Conservation (phyloP, 2,888 invertebrate genomes). For the Orchestes rusci region DNA sequence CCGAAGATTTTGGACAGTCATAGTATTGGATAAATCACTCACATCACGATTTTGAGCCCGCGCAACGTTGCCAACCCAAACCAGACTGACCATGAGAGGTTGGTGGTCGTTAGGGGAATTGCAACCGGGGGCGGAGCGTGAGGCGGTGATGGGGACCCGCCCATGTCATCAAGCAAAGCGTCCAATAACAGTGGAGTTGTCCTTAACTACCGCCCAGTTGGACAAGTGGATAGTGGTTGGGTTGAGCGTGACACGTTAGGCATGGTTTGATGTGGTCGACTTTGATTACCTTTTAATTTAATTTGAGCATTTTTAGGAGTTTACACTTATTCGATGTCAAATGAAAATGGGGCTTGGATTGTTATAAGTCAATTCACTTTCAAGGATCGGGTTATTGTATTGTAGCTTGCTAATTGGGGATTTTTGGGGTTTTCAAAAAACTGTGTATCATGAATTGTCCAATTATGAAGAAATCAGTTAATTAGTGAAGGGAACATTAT, state of each 20-base stretch:
- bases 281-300: constrained; percentile 36
- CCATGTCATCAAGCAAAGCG: constrained; percentile 31
- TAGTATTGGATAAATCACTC: too few relatives aligned
- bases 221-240: constrained; percentile 21
- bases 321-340: constrained; percentile 43
- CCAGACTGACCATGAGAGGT: constrained; percentile 37
- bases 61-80: constrained; percentile 31
- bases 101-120: constrained; percentile 23
- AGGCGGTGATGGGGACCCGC: constrained; percentile 29
- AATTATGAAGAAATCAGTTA: too few relatives aligned
- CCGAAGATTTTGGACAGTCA: constrained; percentile 57
- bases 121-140: constrained; percentile 25
- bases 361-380: too few relatives aligned
- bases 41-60: too few relatives aligned
- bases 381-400: too few relatives aligned
- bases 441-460: too few relatives aligned
- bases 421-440: too few relatives aligned
- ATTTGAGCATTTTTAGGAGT: constrained; percentile 41
- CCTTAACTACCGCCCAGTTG: constrained; percentile 30
- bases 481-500: too few relatives aligned
- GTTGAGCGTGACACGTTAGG: constrained; percentile 5
- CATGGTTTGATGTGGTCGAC: constrained; percentile 21
- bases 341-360: constrained; percentile 41
- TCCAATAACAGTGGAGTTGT: constrained; percentile 32
- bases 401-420: too few relatives aligned